Conservation (phyloP, 2,797 vertebrate species). For the Malacoctenus gilli region DNA sequence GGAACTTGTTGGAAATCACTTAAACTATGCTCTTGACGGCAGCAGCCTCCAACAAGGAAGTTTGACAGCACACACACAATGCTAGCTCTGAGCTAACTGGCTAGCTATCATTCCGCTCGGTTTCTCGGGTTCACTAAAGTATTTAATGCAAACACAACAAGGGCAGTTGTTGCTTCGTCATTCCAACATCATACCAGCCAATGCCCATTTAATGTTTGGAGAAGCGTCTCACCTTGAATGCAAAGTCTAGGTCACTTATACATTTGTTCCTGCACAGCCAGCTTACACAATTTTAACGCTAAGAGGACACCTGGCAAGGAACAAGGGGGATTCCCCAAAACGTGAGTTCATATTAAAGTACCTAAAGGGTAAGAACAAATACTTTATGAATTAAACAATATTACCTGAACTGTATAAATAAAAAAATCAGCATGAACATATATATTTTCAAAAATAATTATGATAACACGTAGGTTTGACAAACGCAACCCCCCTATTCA, state of each 20-base stretch:
- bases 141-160: constrained; percentile 8
- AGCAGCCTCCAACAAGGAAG: not conserved
- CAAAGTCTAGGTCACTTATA: constrained; percentile 73
- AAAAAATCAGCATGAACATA: too few relatives aligned
- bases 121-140: not conserved
- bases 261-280: constrained; percentile 63
- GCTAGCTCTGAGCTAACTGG: constrained; percentile 55
- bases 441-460: too few relatives aligned
- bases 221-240: constrained; percentile 75
- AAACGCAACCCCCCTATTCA: constrained; percentile 4
- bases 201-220: constrained; percentile 1
- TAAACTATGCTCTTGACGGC: too few relatives aligned
- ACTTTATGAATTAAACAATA: too few relatives aligned
- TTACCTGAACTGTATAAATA: too few relatives aligned
- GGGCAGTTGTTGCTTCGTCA: not conserved
- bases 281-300: constrained; percentile 54
- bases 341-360: too few relatives aligned
- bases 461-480: too few relatives aligned
- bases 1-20: too few relatives aligned
- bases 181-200: not conserved
- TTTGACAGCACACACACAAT: constrained; percentile 39
- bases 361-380: too few relatives aligned
- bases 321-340: not conserved
- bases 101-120: constrained; percentile 26
- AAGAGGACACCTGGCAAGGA: not conserved